These are phyloP conservation scores for Anoplophora glabripennis DNA, from an alignment of 1,140 invertebrate species.

Conservation along the genomic window DNA sequence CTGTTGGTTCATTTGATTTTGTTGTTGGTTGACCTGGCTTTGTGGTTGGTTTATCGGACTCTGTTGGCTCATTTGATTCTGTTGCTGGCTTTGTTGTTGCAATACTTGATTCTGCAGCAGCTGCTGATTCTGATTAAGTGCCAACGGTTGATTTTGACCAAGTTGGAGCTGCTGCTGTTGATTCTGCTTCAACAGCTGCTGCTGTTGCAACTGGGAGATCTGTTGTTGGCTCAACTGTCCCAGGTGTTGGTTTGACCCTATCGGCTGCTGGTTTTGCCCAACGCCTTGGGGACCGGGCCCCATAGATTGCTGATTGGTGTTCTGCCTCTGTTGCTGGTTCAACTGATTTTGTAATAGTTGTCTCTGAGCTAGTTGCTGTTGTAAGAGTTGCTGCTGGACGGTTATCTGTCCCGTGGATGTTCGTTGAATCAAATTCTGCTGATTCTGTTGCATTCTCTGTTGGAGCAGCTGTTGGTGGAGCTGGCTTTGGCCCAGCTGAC, in stretches of 20 bases:
- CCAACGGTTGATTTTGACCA: conserved; percentile 17
- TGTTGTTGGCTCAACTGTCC: conserved; percentile 46
- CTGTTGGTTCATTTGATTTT: conserved; percentile 41
- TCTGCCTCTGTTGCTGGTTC: conserved; percentile 29
- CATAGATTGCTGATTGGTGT: conserved; percentile 21
- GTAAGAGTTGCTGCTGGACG: conserved; percentile 36
- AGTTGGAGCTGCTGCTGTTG: conserved; percentile 35
- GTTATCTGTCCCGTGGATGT: conserved; percentile 17
- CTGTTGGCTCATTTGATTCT: conserved; percentile 34
- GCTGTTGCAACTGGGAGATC: conserved; percentile 46
- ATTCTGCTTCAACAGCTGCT: conserved; percentile 41
- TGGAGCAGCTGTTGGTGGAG: conserved; percentile 42
- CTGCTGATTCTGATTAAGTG: conserved; percentile 25
- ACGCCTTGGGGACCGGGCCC: neutral
- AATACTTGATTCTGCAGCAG: conserved; percentile 42
- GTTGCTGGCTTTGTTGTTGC: conserved; percentile 41
- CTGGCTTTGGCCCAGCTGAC: conserved; percentile 31
- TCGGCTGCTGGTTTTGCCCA: conserved; percentile 8
- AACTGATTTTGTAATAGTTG: conserved; percentile 31
- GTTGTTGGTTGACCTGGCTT: conserved; percentile 33
- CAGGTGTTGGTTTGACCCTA: conserved; percentile 35
- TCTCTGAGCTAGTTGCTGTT: conserved; percentile 28
- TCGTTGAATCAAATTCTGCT: conserved; percentile 14
- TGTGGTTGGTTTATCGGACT: conserved; percentile 26
- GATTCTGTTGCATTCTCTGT: conserved; percentile 37